phyloP scores from a whole-genome alignment of 37 sponge, comb jelly and placozoan species.

The Sycon ciliatum region DNA sequence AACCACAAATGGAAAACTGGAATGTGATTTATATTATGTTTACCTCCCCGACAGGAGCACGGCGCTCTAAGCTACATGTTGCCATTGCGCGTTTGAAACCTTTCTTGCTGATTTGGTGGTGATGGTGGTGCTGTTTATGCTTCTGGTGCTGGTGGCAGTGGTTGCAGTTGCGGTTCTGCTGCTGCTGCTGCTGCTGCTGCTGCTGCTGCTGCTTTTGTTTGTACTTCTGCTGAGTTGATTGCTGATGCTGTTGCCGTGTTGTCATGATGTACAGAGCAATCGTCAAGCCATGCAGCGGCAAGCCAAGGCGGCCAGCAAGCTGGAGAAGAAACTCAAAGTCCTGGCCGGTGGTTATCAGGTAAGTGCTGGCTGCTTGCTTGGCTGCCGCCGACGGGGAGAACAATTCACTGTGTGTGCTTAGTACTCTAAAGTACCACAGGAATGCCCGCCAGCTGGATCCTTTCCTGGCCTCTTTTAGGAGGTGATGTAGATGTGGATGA shows the following conservation, averaged over 20 bases:
- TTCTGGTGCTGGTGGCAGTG: too few species aligned
- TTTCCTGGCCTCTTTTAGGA: too few species aligned
- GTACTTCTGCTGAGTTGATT: not conserved
- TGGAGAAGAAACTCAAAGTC: conserved; percentile 90
- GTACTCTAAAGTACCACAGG: not conserved
- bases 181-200: not conserved
- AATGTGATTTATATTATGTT: too few species aligned
- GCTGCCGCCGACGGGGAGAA: too few species aligned
- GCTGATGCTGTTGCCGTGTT: not conserved
- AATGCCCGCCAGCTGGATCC: not conserved
- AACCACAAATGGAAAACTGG: too few species aligned
- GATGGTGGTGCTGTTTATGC: too few species aligned
- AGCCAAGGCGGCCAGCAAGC: conserved; percentile 82
- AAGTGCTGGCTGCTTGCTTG: not conserved
- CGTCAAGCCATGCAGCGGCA: conserved; percentile 73
- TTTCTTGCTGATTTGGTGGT: too few species aligned
- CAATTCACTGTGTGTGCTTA: too few species aligned
- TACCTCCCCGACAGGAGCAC: too few species aligned
- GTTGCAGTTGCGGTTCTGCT: not conserved
- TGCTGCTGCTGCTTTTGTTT: not conserved
- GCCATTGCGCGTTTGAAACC: too few species aligned
- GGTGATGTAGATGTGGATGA: too few species aligned
- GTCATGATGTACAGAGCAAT: conserved; percentile 14
- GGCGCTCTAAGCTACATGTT: too few species aligned
- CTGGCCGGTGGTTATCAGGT: conserved; percentile 83